Base-by-base conservation (phyloP, 1,140 invertebrate species). In the Nylanderia fulva region DNA sequence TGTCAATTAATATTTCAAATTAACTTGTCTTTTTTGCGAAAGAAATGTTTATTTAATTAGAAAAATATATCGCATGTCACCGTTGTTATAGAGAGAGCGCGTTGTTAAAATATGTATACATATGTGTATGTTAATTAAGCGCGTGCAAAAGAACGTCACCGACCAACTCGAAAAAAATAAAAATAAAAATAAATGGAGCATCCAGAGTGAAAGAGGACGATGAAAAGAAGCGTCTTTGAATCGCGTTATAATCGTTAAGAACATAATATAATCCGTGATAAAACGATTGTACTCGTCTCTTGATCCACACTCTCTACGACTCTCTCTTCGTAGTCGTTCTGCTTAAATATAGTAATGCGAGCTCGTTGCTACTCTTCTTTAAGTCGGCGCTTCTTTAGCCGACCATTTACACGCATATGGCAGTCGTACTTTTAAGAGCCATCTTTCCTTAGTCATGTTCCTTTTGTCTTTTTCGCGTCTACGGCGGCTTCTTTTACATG, bases 241-340 rank as follows among this genome's bases (percentile, higher is more conserved):
- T 36, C 39, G 45, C 48, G 76, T 36, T 42, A 2, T 21, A 33
- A 42, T 56, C 42, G 24, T 58, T 71, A 56, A 33, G 42, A 52
- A 27, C 29, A 33, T 60, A 79, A 87, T 88, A 87, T n/a, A n/a
- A n/a, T n/a, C 29, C 24, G 24, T 79, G 71, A 87, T 88, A 84
- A 87, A 84, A 72, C 86, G 86, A 88, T 88, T 77, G 86, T 77
- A 54, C 86, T 58, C 36, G 64, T 69, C 66, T 56, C 33, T 76
- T 74, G 79, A 87, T 84, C 71, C 66, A n/a, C 76, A 0, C 64
- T 48, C 4, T 48, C 45, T 54, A 68, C 24, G 48, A 27, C 18
- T 69, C 54, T 61, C 79, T 45, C 83, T 87, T 69, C 15, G 13
- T 71, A 71, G 24, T 60, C 45, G 58, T 48, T 77, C 29, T 36